Conservation (phyloP, 2,113 vertebrate species). For the Callorhinus ursinus region DNA sequence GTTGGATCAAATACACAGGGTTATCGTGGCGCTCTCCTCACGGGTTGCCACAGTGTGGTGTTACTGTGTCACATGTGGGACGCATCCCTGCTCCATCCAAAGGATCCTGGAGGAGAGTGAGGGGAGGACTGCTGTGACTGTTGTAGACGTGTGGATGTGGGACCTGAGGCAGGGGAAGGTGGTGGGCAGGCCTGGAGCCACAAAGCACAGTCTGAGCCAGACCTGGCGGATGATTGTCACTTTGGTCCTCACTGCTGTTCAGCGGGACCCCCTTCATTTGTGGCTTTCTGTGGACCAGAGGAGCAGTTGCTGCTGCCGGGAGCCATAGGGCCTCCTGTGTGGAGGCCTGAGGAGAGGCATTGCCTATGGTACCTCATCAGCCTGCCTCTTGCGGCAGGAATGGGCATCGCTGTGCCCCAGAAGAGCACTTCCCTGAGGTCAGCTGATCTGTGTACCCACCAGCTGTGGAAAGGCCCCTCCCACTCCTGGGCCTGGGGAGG, state of each 20-base stretch:
- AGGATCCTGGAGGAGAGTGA: background rate
- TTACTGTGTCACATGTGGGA: background rate
- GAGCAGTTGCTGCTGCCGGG: background rate
- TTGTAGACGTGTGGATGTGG: background rate
- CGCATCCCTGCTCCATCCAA: background rate
- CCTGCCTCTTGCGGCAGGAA: background rate
- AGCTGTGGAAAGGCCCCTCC: background rate
- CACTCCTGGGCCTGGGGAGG: background rate
- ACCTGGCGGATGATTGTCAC: background rate
- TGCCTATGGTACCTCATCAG: background rate
- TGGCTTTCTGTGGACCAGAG: background rate
- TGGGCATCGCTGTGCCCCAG: background rate
- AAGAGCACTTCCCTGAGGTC: background rate
- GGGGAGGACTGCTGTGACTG: background rate
- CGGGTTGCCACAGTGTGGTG: background rate
- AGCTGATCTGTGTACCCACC: background rate
- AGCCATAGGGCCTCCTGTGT: background rate
- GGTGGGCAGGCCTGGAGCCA: background rate
- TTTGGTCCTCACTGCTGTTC: background rate
- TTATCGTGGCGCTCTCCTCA: background rate
- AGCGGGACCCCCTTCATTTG: background rate
- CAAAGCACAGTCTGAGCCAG: background rate
- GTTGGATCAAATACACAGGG: background rate
- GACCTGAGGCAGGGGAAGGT: background rate
- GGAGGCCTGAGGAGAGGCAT: background rate